A percentile compares a stretch with the other conserved stretches of the same genome.
phyloP scores from a whole-genome alignment of 2,888 invertebrate species.

The Spatulosminthurus flaviceps region DNA sequence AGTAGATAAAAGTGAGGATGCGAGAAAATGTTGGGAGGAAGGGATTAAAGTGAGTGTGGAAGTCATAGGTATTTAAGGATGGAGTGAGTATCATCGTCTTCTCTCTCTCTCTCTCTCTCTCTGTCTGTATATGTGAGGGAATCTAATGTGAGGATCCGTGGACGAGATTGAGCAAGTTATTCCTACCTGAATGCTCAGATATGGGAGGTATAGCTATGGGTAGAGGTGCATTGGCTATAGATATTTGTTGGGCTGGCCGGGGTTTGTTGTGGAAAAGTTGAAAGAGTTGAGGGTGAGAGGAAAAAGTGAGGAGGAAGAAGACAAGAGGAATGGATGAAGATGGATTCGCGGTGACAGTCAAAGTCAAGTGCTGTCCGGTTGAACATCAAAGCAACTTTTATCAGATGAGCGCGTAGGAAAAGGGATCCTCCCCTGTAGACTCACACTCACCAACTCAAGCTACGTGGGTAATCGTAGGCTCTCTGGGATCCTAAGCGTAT shows the following conservation, averaged over 20 bases:
- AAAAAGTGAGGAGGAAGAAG: constrained; percentile 45
- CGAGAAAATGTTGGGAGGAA: background rate
- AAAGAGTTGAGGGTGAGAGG: constrained; percentile 29
- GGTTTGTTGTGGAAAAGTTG: constrained; percentile 8
- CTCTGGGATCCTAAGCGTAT: no score
- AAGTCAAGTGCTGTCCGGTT: constrained; percentile 21
- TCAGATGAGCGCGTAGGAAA: constrained; percentile 21
- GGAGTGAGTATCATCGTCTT: no score
- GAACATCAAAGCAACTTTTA: constrained; percentile 18
- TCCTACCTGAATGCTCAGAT: no score
- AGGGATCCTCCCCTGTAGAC: background rate
- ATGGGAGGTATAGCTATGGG: background rate
- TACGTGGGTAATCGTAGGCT: background rate
- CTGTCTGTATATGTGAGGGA: background rate
- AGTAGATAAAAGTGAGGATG: background rate
- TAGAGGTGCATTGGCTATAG: background rate
- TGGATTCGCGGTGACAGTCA: constrained; percentile 50
- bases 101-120: background rate
- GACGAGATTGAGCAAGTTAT: no score
- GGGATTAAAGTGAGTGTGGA: background rate
- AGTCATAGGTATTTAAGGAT: no score
- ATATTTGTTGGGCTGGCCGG: background rate
- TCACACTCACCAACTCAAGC: background rate
- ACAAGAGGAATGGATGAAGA: constrained; percentile 52
- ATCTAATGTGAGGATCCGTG: no score